Evolutionary conservation across 2,797 vertebrate species (phyloP), one percentile per base, ranked within the genome.

Genomic region (Sebastes hubbsi): DNA sequence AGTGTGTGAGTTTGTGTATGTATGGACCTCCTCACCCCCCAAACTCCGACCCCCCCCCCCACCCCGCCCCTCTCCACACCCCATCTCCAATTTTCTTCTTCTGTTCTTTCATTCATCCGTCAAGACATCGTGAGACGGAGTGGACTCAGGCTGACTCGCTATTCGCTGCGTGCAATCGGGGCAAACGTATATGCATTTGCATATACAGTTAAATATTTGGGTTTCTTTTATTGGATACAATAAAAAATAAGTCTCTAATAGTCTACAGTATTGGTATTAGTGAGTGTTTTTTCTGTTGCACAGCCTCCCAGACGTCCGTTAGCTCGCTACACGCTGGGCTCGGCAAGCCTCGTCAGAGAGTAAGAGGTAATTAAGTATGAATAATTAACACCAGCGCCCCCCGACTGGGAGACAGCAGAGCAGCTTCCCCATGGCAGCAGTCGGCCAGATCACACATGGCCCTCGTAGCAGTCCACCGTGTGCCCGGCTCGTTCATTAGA

Each of bases 281-380:
- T 46, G 62, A 81, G 63, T 49, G 22, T 38, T 78, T 89, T 89
- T 79, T 75, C 46, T 79, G 36, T 72, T 80, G 72, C 78, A 58
- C 66, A 5, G 70, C 62, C 75, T 90, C 92, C 86, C 89, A 90
- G 88, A 94, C 85, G 75, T 86, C 85, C 72, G 66, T 81, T 89
- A 80, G 89, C 86, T 83, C 59, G 38, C 81, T 85, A 78, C 88
- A 93, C 59, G 61, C 89, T 88, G 87, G 70, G 85, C 85, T 85
- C 58, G 18, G 60, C 8, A 32, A 79, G 85, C 58, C 84, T 89
- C 80, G 86, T 93, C 91, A 91, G 89, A 91, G 89, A 84, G 89
- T 91, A 89, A 93, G 95, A 94, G 88, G 88, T 96, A 96, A 96
- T 95, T 95, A 96, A 95, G 91, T 94, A 95, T 96, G 92, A 96